Base-by-base conservation (phyloP, 1,140 invertebrate genomes). In the Palaemon carinicauda region DNA sequence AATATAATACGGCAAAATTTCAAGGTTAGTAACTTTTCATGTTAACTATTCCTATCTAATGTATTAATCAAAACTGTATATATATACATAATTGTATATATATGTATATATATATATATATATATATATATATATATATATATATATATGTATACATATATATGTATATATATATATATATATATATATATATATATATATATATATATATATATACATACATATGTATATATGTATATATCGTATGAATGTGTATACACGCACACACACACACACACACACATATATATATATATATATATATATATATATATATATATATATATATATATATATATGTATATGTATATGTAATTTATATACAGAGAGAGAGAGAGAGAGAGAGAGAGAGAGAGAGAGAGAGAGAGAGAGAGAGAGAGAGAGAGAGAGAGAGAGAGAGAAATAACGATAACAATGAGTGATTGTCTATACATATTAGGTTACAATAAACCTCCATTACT, bases 251-350 rank as follows among this genome's bases (percentile, higher is more conserved):
- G n/a, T 19, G n/a, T 19, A 65, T 19, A 65, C 27, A 65, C 27
- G 27, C 9, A 65, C 27, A 65, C 9, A 65, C 27, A 65, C 27
- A 65, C 27, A 60, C 54, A 60, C 21, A 60, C 54, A 60, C 21
- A 60, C 54, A 60, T 60, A 60, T 3, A 60, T 60, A 60, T 60
- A 60, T 60, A 60, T 65, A 65, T 65, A 65, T 65, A 65, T 65
- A 65, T 65, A 65, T 65, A 65, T 65, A 65, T 65, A 65, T 65
- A 65, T 65, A 65, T 65, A 69, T 69, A 69, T 29, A 69, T 69
- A 27, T 24, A 69, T 69, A 69, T 69, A 69, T 69, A 69, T 69
- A 69, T 27, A 69, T 69, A 69, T 69, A 69, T 69, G 21, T 69
- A 69, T 69, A 27, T 69, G 21, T 69, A 69, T 69, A 69, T 69